Conservation (phyloP, 2,113 vertebrate genomes). For the Salvelinus fontinalis region DNA sequence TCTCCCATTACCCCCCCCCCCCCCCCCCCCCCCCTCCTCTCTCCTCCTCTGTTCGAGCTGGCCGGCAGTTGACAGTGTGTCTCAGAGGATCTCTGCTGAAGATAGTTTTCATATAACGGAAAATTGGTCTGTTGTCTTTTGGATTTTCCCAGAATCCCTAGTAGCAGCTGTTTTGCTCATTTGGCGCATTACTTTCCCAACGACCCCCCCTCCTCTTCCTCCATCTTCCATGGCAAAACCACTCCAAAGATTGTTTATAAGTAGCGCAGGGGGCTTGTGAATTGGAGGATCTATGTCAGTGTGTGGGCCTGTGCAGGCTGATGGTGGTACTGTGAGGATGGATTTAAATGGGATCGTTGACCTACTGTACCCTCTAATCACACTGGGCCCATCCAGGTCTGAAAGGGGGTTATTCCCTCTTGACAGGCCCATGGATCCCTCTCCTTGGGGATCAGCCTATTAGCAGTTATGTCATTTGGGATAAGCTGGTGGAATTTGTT, state of each 20-base stretch:
- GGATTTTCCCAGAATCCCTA: constrained; percentile 77
- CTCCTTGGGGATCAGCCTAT: constrained; percentile 61
- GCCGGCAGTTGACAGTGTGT: constrained; percentile 75
- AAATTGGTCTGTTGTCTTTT: constrained; percentile 72
- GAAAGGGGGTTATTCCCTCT: constrained; percentile 48
- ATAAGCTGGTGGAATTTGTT: constrained; percentile 56
- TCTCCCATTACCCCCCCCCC: constrained; percentile 2
- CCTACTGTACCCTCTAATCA: constrained; percentile 66
- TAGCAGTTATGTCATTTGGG: constrained; percentile 65
- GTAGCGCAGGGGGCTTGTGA: constrained; percentile 12
- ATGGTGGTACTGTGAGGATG: constrained; percentile 40
- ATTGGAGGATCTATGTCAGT: constrained; percentile 22
- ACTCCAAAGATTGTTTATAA: constrained; percentile 38
- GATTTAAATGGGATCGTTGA: constrained; percentile 65
- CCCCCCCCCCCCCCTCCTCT: constrained; percentile 12
- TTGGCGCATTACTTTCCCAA: constrained; percentile 60
- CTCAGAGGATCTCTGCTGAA: constrained; percentile 60
- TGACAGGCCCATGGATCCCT: constrained; percentile 45
- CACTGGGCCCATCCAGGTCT: constrained; percentile 52
- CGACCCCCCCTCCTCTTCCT: constrained; percentile 33
- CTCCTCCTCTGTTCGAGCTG: constrained; percentile 69
- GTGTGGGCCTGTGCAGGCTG: constrained; percentile 24
- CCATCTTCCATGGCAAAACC: constrained; percentile 43
- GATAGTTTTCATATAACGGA: constrained; percentile 76
- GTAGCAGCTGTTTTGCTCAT: constrained; percentile 75